A percentile compares a stretch with the other conserved stretches of the same genome.
phyloP scores from a whole-genome alignment of 2,113 vertebrate species.

The Xenopus laevis region DNA sequence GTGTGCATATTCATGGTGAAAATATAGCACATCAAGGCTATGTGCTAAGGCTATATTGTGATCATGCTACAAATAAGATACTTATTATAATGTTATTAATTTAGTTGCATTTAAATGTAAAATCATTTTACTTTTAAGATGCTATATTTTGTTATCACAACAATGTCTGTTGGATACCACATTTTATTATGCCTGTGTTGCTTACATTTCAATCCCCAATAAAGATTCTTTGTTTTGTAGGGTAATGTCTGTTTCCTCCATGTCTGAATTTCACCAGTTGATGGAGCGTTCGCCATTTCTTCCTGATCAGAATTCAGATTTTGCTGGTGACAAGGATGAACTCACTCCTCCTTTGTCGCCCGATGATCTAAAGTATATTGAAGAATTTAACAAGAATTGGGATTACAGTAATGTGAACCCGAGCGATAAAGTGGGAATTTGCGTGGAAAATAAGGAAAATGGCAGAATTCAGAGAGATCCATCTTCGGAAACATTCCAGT shows the following conservation, averaged over 20 bases:
- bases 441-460: constrained; percentile 71
- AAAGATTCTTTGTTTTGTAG: constrained; percentile 55
- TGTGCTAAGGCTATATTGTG: too few relatives aligned
- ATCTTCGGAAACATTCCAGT: constrained; percentile 69
- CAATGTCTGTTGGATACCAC: too few relatives aligned
- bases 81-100: too few relatives aligned
- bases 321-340: constrained; percentile 72
- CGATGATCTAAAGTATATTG: constrained; percentile 95
- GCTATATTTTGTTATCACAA: too few relatives aligned
- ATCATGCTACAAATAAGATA: too few relatives aligned
- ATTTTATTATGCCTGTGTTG: too few relatives aligned
- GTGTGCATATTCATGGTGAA: too few relatives aligned
- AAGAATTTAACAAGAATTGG: constrained; percentile 93
- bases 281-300: constrained; percentile 97
- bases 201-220: not conserved
- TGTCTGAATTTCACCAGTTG: constrained; percentile 95
- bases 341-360: constrained; percentile 90
- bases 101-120: too few relatives aligned
- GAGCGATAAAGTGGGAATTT: constrained; percentile 62
- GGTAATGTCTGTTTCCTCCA: constrained; percentile 94
- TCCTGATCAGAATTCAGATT: constrained; percentile 79
- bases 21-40: too few relatives aligned
- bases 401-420: constrained; percentile 64
- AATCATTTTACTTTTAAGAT: too few relatives aligned
- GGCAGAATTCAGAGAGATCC: constrained; percentile 55